A percentile compares a stretch with the other conserved stretches of the same genome.
These are phyloP conservation scores for Leucopsar rothschildi DNA, from an alignment of 2,113 vertebrate species.

Conservation along the genomic window DNA sequence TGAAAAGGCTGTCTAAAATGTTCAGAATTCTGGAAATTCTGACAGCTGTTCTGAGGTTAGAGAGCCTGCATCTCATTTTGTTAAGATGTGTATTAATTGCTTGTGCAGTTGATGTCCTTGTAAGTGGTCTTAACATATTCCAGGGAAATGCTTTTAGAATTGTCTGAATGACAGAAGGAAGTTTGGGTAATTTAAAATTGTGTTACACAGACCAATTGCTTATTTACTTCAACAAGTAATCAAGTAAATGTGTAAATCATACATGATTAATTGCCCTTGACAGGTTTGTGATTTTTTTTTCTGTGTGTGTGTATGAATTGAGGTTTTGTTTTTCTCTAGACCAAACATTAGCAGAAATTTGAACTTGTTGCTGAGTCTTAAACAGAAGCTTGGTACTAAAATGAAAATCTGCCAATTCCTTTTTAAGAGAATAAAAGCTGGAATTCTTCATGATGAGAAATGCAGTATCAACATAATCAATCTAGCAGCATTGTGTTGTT, in stretches of 20 bases:
- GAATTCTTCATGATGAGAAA: conserved; percentile 75
- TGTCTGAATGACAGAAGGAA: conserved; percentile 52
- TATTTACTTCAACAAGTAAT: conserved; percentile 60
- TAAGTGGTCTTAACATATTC: conserved; percentile 21
- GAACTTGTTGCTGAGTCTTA: conserved; percentile 64
- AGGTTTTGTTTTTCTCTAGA: conserved; percentile 55
- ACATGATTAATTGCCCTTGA: conserved; percentile 39
- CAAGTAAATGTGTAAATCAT: conserved; percentile 44
- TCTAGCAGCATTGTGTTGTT: conserved; percentile 65
- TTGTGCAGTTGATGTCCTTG: neutral
- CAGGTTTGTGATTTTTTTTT: conserved; percentile 8
- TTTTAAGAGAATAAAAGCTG: conserved; percentile 58
- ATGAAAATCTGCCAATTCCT: conserved; percentile 60
- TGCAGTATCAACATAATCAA: conserved; percentile 75
- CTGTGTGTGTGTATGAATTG: neutral
- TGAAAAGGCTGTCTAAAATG: neutral
- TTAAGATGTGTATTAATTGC: conserved; percentile 38
- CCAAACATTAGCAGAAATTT: conserved; percentile 53
- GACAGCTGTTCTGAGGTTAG: neutral
- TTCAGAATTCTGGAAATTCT: neutral
- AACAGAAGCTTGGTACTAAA: conserved; percentile 55
- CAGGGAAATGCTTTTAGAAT: conserved; percentile 21
- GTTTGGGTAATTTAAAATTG: conserved; percentile 39
- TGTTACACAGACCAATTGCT: conserved; percentile 41
- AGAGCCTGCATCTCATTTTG: conserved; percentile 4